Conservation (phyloP, 1,140 invertebrate species). For the Himalopsyche phryganea region DNA sequence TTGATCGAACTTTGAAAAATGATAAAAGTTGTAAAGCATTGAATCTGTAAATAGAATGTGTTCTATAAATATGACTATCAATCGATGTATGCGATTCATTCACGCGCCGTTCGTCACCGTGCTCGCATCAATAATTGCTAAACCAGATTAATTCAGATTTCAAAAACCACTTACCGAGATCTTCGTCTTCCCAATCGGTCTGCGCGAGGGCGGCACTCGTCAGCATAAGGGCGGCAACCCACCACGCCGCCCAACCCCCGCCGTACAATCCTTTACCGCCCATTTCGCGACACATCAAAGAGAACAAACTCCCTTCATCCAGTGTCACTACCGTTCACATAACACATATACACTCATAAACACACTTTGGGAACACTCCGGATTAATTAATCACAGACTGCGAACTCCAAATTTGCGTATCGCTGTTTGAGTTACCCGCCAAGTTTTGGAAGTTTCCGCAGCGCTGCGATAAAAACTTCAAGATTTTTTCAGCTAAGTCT, state of each 20-base stretch:
- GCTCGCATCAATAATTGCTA: neutral
- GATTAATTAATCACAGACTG: constrained; percentile 30
- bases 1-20: no score
- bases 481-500: constrained; percentile 13
- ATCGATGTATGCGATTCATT: no score
- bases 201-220: constrained; percentile 5
- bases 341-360: constrained; percentile 12
- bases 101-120: neutral
- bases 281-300: constrained; percentile 7
- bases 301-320: neutral
- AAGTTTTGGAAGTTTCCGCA: neutral
- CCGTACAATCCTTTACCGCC: neutral
- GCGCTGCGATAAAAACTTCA: constrained; percentile 18
- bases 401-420: constrained; percentile 22
- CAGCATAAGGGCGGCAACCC: constrained; percentile 6
- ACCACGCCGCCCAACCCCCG: constrained; percentile 11
- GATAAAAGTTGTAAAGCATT: no score
- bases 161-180: constrained; percentile 27
- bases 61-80: no score
- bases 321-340: constrained; percentile 10
- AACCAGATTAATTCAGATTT: neutral
- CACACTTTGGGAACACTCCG: neutral
- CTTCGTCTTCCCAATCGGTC: constrained; percentile 30
- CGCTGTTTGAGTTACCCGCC: constrained; percentile 14
- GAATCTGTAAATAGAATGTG: no score